These are phyloP conservation scores for Conchocele bisecta DNA, from an alignment of 2,888 invertebrate species.

Conservation along the genomic window DNA sequence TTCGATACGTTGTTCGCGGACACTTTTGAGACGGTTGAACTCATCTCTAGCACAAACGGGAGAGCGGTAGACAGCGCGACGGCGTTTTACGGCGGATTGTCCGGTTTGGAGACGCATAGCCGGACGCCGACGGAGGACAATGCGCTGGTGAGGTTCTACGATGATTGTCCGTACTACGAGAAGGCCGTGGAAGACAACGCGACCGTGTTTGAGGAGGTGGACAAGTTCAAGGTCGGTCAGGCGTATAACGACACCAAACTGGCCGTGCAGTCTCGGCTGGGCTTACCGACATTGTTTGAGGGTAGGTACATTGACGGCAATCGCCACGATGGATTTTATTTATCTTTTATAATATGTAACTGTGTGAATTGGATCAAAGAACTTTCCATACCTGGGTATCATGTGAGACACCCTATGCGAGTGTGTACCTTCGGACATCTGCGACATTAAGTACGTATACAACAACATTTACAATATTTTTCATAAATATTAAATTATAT, in stretches of 20 bases:
- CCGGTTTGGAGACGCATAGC: neutral
- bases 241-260: conserved; percentile 28
- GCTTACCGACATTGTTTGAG: no score
- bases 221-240: conserved; percentile 18
- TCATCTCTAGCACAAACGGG: conserved; percentile 33
- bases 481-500: no score
- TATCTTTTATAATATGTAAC: no score
- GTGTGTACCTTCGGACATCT: no score
- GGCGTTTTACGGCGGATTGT: conserved; percentile 39
- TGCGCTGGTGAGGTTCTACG: conserved; percentile 33
- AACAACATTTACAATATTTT: no score
- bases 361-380: no score
- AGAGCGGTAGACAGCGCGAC: conserved; percentile 40
- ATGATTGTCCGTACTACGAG: conserved; percentile 39
- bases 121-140: neutral
- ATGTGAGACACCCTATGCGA: no score
- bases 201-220: conserved; percentile 22
- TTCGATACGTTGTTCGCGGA: conserved; percentile 26
- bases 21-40: conserved; percentile 15
- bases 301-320: no score
- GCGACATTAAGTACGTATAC: no score
- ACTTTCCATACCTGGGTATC: no score
- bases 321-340: no score
- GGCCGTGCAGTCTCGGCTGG: conserved; percentile 22
- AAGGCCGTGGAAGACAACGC: conserved; percentile 31